Percentiles rank a stretch among this genome's conserved stretches.
Conservation (phyloP, 2,113 vertebrate species). For the Brevimyrus niger region DNA sequence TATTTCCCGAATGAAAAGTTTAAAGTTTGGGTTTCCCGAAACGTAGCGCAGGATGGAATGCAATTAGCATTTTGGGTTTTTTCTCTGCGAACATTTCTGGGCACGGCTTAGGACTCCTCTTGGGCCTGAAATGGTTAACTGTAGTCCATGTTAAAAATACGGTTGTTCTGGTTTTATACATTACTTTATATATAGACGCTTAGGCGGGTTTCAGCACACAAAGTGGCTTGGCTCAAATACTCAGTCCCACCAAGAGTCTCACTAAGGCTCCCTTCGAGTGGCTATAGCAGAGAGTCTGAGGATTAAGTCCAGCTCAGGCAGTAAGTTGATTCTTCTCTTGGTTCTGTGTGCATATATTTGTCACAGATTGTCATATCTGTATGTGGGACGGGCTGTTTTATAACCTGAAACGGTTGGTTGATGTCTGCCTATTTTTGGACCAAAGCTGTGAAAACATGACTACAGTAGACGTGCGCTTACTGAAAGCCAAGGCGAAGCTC, state of each 20-base stretch:
- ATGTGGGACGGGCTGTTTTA: not conserved
- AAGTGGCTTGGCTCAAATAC: slow-evolving; percentile 53
- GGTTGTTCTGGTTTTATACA: slow-evolving; percentile 42
- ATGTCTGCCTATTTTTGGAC: not conserved
- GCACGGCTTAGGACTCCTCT: too few relatives aligned
- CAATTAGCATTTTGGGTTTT: not conserved
- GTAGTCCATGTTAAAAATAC: slow-evolving; percentile 12
- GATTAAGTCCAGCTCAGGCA: slow-evolving; percentile 28
- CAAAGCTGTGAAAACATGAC: not conserved
- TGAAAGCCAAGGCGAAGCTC: not conserved
- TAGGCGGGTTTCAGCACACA: slow-evolving; percentile 62
- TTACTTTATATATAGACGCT: slow-evolving; percentile 55
- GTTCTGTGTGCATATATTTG: not conserved
- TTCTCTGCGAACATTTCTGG: not conserved
- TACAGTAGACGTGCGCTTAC: not conserved
- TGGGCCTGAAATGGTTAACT: not conserved
- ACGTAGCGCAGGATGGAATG: not conserved
- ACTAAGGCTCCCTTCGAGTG: slow-evolving; percentile 22
- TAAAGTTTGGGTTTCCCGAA: slow-evolving; percentile 7
- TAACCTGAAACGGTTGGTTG: not conserved
- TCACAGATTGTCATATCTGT: not conserved
- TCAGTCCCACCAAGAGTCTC: slow-evolving; percentile 37
- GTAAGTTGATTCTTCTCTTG: slow-evolving; percentile 41
- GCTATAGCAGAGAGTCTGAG: slow-evolving; percentile 19
- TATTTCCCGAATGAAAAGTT: not conserved